Evolutionary conservation across 2,113 vertebrate species (phyloP).

Genomic region (Suricata suricatta): DNA sequence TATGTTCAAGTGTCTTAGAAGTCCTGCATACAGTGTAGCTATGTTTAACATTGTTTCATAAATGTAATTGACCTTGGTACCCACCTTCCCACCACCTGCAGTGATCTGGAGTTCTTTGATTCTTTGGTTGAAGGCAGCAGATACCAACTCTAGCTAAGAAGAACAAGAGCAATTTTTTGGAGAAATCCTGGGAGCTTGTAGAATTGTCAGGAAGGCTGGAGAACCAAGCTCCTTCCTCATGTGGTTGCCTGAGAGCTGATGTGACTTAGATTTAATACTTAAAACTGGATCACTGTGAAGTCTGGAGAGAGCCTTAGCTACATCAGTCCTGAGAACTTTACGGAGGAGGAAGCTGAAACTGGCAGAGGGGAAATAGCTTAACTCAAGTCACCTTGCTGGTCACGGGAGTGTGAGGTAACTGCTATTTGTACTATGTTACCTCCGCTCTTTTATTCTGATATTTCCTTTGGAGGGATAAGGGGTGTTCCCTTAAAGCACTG

Average conservation of each 20-base stretch:
- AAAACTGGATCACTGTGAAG: not conserved
- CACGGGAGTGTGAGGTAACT: not conserved
- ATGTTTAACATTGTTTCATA: not conserved
- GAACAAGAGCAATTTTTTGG: not conserved
- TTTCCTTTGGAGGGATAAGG: not conserved
- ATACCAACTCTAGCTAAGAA: not conserved
- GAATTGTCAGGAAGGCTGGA: not conserved
- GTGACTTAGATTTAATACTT: not conserved
- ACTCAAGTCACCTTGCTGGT: not conserved
- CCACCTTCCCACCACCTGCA: rapidly evolving
- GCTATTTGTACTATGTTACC: not conserved
- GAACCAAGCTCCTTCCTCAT: not conserved
- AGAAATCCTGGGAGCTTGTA: not conserved
- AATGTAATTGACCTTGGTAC: not conserved
- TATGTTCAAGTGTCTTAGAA: not conserved
- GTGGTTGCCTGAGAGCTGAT: not conserved
- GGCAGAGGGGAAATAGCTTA: not conserved
- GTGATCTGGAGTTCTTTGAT: not conserved
- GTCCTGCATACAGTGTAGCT: not conserved
- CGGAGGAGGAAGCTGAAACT: not conserved
- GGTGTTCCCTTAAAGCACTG: not conserved
- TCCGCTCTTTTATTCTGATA: not conserved
- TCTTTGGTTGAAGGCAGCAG: not conserved
- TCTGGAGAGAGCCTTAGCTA: not conserved
- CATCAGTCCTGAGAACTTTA: not conserved